Evolutionary conservation across 2,888 invertebrate genomes (phyloP).

Genomic region (Malthinus seriepunctatus): DNA sequence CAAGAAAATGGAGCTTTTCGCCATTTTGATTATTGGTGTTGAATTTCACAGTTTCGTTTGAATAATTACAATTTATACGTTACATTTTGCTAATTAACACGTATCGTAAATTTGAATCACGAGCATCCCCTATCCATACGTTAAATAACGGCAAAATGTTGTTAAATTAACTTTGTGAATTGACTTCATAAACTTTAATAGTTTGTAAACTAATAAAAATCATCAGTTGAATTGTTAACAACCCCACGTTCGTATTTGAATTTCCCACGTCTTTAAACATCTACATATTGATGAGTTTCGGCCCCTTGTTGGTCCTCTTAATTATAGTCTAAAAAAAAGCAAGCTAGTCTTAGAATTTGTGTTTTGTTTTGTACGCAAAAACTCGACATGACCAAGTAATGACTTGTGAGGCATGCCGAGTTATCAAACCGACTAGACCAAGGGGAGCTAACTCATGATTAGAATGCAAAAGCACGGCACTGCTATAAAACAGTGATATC

Average conservation of each 20-base stretch:
- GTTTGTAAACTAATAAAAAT: too few species aligned
- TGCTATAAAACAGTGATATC: constrained; percentile 36
- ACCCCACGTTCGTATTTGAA: neutral
- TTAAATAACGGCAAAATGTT: neutral
- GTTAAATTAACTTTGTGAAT: too few species aligned
- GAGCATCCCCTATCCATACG: neutral
- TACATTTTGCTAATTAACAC: too few species aligned
- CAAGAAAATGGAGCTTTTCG: too few species aligned
- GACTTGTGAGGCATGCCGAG: constrained; percentile 22
- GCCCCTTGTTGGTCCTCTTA: too few species aligned
- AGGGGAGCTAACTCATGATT: constrained; percentile 31
- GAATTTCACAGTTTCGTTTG: too few species aligned
- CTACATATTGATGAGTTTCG: neutral
- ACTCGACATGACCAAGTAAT: constrained; percentile 12
- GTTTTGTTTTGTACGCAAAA: constrained; percentile 11
- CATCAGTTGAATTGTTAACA: too few species aligned
- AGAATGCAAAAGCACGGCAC: constrained; percentile 36
- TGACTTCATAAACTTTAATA: too few species aligned
- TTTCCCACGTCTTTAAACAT: neutral
- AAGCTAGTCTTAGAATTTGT: neutral
- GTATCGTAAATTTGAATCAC: neutral
- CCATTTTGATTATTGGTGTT: too few species aligned
- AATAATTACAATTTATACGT: too few species aligned
- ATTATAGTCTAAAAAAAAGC: neutral
- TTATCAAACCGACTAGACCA: constrained; percentile 28